These are phyloP conservation scores for Chymomyza procnemis DNA, from an alignment of 2,888 invertebrate species.

Conservation along the genomic window DNA sequence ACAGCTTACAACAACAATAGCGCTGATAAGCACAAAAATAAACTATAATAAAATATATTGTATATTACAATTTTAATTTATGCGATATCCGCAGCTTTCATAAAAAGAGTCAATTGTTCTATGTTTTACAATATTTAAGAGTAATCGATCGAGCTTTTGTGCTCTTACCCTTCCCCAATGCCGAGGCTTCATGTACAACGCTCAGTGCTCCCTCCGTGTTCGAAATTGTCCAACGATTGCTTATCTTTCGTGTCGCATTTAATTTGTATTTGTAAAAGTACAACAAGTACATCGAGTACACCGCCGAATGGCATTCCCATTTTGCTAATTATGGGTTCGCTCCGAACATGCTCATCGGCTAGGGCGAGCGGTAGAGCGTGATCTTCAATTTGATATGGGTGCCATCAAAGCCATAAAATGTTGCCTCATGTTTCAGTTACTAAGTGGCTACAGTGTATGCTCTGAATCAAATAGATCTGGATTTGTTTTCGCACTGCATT, in stretches of 20 bases:
- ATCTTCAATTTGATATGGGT: not conserved
- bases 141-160: not conserved
- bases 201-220: conserved; percentile 19
- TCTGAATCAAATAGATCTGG: not conserved
- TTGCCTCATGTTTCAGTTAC: no score
- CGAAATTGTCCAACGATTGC: conserved; percentile 40
- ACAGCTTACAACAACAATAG: not conserved
- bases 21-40: not conserved
- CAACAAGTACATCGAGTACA: conserved; percentile 7
- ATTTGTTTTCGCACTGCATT: no score
- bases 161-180: not conserved
- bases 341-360: not conserved
- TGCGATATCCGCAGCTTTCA: no score
- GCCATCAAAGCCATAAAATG: no score
- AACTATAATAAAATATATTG: not conserved
- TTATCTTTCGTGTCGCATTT: conserved; percentile 61
- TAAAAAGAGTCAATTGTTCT: not conserved
- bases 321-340: conserved; percentile 21
- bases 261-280: conserved; percentile 52
- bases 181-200: conserved; percentile 1
- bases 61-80: not conserved
- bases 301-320: conserved; percentile 15
- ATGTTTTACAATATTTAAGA: not conserved
- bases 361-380: not conserved
- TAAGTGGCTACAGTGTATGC: not conserved